Conservation (phyloP, 2,888 invertebrate species). For the Agrotis puta region DNA sequence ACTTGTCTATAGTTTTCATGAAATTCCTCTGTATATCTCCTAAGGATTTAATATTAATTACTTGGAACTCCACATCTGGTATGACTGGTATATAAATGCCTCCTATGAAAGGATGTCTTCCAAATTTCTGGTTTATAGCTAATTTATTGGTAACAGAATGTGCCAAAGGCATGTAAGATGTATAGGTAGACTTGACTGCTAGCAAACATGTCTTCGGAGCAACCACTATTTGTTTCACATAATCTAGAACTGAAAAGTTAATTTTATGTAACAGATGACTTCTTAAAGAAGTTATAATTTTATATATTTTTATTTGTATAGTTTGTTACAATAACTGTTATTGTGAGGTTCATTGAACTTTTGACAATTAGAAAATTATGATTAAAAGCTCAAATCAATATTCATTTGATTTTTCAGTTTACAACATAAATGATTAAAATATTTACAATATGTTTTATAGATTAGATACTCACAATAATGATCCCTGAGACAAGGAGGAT, state of each 20-base stretch:
- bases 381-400: neutral
- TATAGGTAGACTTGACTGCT: slow-evolving; percentile 75
- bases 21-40: slow-evolving; percentile 73
- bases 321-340: neutral
- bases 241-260: slow-evolving; percentile 83
- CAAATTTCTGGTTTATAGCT: slow-evolving; percentile 70
- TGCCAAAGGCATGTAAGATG: slow-evolving; percentile 80
- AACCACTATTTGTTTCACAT: slow-evolving; percentile 75
- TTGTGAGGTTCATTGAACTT: neutral
- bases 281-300: neutral
- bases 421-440: neutral
- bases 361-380: neutral
- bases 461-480: slow-evolving; percentile 82
- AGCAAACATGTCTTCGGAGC: slow-evolving; percentile 84
- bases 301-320: neutral
- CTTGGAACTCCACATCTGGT: slow-evolving; percentile 82
- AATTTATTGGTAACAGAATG: slow-evolving; percentile 76
- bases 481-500: slow-evolving; percentile 78
- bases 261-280: neutral
- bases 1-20: slow-evolving; percentile 73
- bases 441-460: neutral
- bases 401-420: too few relatives aligned
- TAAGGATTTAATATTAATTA: slow-evolving; percentile 77
- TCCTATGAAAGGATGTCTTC: slow-evolving; percentile 75
- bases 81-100: slow-evolving; percentile 84